Percentiles rank a stretch among this genome's conserved stretches.
Conservation (phyloP, 2,888 invertebrate species). For the Protophormia terraenovae region DNA sequence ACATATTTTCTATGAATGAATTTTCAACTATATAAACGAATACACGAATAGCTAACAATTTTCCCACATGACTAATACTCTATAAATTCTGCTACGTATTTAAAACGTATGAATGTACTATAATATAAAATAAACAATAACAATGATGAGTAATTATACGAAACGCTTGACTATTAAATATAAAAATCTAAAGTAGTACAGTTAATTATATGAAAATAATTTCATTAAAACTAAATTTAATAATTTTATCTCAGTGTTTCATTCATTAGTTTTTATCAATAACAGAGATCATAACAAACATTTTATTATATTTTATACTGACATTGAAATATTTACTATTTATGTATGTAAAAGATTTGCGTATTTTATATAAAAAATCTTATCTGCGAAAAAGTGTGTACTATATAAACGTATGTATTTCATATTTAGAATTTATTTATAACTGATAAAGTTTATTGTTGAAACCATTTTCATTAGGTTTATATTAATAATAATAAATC, state of each 20-base stretch:
- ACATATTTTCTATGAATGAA: neutral
- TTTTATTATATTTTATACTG: too few species aligned
- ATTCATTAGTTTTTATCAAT: neutral
- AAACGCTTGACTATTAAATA: neutral
- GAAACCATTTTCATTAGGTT: neutral
- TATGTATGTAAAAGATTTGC: neutral
- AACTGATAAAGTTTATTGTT: neutral
- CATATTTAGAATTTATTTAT: neutral
- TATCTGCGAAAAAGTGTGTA: neutral
- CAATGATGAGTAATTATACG: conserved; percentile 7
- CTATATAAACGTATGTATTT: neutral
- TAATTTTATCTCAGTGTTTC: neutral
- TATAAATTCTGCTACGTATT: neutral
- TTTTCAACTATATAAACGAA: neutral
- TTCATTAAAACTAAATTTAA: neutral
- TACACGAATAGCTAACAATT: neutral
- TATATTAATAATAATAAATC: neutral
- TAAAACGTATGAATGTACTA: neutral
- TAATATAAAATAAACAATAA: neutral
- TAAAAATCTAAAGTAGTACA: neutral
- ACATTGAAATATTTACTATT: neutral
- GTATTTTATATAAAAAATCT: neutral
- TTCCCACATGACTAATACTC: neutral
- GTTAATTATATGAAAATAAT: neutral
- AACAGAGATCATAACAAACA: too few species aligned